Base-by-base conservation (phyloP, 2,113 vertebrate species). In the Tyrannus savana region DNA sequence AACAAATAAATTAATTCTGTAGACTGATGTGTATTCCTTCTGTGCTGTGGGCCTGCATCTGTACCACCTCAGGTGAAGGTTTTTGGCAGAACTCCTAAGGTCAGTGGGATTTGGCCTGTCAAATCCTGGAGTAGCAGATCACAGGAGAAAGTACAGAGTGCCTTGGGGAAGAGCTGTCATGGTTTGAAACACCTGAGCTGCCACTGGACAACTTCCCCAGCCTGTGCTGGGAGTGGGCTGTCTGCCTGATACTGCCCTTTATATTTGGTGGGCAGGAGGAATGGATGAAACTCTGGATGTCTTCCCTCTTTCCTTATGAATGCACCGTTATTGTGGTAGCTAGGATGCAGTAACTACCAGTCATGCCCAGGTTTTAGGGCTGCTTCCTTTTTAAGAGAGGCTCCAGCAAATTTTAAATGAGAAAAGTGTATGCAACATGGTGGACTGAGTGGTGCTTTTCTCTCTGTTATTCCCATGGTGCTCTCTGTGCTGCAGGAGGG, bases 1-100 rank as follows among this genome's bases (percentile, higher is more conserved):
- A 72, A 55, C 75, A 73, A 92, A 77, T 82, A 87, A 58, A 92
- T 94, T 81, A 75, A 53, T 86, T 76, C 72, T 76, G 22, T 49
- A 21, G 68, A 44, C 22, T 72, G 60, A 24, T 49, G 21, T 37
- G 35, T 79, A 19, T 85, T 71, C 46, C 18, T 79, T 76, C 56
- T 83, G 39, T 76, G 23, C 18, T 92, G 25, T 52, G 44, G 44
- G 59, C 31, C 28, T 84, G 47, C 41, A 41, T 91, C 50, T 78
- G 25, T 63, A 39, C 64, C 42, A 35, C 22, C 52, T 74, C 66
- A 66, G 60, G 71, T 76, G 66, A 75, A 96, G 67, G 64, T 19
- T 90, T 89, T 92, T 72, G 75, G 55, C 73, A 53, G 35, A 68
- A 50, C 23, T 74, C 16, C 5, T 27, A 28, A 81, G 56, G 67